phyloP scores from a whole-genome alignment of 2,113 vertebrate genomes.

The Indicator maculatus region DNA sequence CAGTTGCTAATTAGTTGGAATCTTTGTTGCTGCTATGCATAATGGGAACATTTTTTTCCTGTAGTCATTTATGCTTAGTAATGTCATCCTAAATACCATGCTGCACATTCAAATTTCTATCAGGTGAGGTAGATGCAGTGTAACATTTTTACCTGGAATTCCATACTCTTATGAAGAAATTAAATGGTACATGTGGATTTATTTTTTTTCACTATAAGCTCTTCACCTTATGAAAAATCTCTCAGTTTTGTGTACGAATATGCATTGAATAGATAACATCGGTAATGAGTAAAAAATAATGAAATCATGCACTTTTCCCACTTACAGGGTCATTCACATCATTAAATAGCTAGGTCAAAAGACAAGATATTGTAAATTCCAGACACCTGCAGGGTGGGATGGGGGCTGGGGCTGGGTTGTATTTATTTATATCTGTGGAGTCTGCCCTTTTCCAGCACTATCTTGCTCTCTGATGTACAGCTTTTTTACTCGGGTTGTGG shows the following conservation, averaged over 20 bases:
- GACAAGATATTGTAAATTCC: neutral
- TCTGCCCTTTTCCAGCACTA: neutral
- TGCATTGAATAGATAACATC: neutral
- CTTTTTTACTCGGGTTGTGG: neutral
- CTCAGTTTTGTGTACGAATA: neutral
- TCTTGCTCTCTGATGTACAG: neutral
- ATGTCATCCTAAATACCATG: neutral
- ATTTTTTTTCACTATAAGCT: neutral
- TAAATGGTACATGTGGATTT: neutral
- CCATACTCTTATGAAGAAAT: neutral
- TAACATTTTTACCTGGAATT: neutral
- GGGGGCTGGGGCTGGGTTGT: neutral
- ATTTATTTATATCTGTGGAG: neutral
- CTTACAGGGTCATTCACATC: neutral
- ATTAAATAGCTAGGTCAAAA: neutral
- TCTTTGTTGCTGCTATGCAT: neutral
- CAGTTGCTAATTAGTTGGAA: neutral
- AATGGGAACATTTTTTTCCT: neutral
- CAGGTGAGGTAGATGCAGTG: neutral
- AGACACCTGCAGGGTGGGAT: neutral
- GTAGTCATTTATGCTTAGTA: neutral
- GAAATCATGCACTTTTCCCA: neutral
- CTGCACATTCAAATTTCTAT: neutral
- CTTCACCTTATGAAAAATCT: neutral
- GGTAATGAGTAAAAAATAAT: neutral